Evolutionary conservation across 2,797 vertebrate species (phyloP).

Genomic region (Pseudomugil tenellus): DNA sequence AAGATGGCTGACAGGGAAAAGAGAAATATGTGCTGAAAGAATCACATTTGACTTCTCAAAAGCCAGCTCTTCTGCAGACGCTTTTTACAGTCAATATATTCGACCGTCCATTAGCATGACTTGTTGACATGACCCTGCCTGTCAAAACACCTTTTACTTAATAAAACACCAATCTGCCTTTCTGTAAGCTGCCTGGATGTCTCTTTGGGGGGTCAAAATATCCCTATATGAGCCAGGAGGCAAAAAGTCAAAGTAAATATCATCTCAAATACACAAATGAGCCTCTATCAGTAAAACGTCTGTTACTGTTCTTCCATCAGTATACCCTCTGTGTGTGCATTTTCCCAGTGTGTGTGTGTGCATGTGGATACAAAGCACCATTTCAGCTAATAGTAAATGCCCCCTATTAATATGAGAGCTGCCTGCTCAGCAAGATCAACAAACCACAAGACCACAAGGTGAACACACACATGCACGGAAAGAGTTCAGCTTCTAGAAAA

Average conservation of each 20-base stretch:
- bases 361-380: constrained; percentile 54
- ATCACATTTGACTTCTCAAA: not conserved
- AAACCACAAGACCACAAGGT: constrained; percentile 65
- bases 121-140: not conserved
- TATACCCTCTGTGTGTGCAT: constrained; percentile 41
- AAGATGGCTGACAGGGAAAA: constrained; percentile 32
- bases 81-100: not conserved
- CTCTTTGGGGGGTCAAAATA: constrained; percentile 17
- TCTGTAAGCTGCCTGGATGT: not conserved
- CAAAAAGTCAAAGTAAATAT: constrained; percentile 37
- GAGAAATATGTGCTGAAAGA: constrained; percentile 9
- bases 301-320: constrained; percentile 55
- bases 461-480: constrained; percentile 28
- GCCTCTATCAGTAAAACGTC: constrained; percentile 49
- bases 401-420: constrained; percentile 54
- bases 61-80: not conserved
- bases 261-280: constrained; percentile 27
- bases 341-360: constrained; percentile 16
- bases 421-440: constrained; percentile 63
- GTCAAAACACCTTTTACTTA: not conserved
- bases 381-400: constrained; percentile 68
- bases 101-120: not conserved
- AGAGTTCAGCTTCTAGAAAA: constrained; percentile 6
- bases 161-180: not conserved
- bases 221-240: constrained; percentile 21